Base-by-base conservation (phyloP, 2,888 invertebrate species). In the Eupithecia insigniata region DNA sequence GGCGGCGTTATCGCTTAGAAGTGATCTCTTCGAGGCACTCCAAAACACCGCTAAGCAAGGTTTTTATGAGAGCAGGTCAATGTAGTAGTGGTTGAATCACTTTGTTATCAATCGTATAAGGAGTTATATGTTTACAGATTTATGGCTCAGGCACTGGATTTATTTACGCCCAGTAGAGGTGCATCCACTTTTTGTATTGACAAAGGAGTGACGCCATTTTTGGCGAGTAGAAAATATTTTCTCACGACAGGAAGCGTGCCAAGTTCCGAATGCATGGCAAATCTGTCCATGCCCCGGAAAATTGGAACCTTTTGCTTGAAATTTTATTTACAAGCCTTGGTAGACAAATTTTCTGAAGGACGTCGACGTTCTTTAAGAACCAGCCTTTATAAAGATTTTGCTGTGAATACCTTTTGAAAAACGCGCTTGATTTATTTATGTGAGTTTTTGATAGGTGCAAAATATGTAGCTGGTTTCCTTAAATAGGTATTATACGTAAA, bases 271-370 rank as follows among this genome's bases (percentile, higher is more conserved):
- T 77, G 81, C 82, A 76, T 84, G 78, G 83, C 82, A 85, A 86
- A 87, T 87, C 83, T 83, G 85, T 84, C 84, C 83, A 81, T 82
- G 84, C 80, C 75, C 79, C 78, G 84, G 84, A 85, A 88, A 87
- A 88, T 87, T 88, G 86, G 85, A 81, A 82, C 81, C 80, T 85
- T 83, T 82, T 79, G 69, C 81, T 73, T 73, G 74, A 78, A 82
- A 85, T 85, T 86, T 86, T 86, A 85, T 88, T 87, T 83, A 84
- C 82, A 80, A 69, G 76, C 68, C 74, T 73, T 72, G 67, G 71
- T 71, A 68, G 67, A 71, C 66, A 62, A 76, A 71, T 78, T 61
- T 78, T 67, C 67, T 69, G n/a, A 69, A 14, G 28, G 28, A 70
- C 75, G 71, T 73, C 34, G 10, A 62, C n/a, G n/a, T 61, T 62